Evolutionary conservation across 2,888 invertebrate genomes (phyloP).

Genomic region (Chesias legatella): DNA sequence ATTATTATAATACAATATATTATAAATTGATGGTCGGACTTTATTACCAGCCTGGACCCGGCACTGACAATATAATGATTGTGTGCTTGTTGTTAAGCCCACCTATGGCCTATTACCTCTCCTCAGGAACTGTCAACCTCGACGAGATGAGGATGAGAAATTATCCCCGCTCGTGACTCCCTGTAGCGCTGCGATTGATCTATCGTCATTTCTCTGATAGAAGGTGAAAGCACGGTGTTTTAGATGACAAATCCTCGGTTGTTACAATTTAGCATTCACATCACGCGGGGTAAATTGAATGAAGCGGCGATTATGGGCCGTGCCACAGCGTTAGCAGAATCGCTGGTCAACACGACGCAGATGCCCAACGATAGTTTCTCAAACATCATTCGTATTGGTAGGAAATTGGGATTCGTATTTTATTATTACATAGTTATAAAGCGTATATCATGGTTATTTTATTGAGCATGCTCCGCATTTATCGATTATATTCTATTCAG

Average conservation of each 20-base stretch:
- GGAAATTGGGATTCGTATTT: too few species aligned
- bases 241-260: slow-evolving; percentile 50
- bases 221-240: slow-evolving; percentile 58
- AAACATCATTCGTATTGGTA: too few species aligned
- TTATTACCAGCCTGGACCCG: slow-evolving; percentile 57
- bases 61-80: slow-evolving; percentile 71
- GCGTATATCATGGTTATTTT: too few species aligned
- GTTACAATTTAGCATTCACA: slow-evolving; percentile 58
- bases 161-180: slow-evolving; percentile 42
- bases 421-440: too few species aligned
- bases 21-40: too few species aligned
- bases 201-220: slow-evolving; percentile 43
- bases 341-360: slow-evolving; percentile 1
- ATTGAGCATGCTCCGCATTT: too few species aligned
- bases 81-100: slow-evolving; percentile 56
- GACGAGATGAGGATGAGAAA: slow-evolving; percentile 47
- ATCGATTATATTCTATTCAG: too few species aligned
- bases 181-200: slow-evolving; percentile 19
- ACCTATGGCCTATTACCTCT: slow-evolving; percentile 43
- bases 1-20: too few species aligned
- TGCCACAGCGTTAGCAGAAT: slow-evolving; percentile 19
- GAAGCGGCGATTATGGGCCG: slow-evolving; percentile 53
- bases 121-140: slow-evolving; percentile 47
- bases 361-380: too few species aligned
- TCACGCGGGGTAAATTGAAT: slow-evolving; percentile 71